Conservation (phyloP, 2,113 vertebrate species). For the Chionomys nivalis region DNA sequence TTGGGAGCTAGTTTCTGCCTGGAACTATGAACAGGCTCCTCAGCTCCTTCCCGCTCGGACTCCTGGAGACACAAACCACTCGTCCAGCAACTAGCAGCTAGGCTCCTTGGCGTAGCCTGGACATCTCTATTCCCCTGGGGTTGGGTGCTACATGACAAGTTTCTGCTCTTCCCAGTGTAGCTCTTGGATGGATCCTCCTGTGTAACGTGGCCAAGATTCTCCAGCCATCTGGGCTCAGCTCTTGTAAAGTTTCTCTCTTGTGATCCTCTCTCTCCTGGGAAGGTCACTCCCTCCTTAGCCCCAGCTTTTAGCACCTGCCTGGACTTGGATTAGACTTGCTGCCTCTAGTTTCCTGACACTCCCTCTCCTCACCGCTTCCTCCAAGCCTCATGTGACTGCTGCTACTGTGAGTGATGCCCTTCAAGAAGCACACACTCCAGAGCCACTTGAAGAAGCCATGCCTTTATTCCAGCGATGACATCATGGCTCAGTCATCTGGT, state of each 20-base stretch:
- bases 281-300: background rate
- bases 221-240: background rate
- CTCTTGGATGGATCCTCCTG: conserved; percentile 2
- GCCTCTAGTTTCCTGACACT: background rate
- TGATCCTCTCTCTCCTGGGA: background rate
- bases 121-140: background rate
- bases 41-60: background rate
- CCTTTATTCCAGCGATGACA: conserved; percentile 29
- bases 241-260: background rate
- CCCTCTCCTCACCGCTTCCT: background rate
- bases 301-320: conserved; percentile 32
- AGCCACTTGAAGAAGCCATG: background rate
- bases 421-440: background rate
- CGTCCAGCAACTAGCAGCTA: background rate
- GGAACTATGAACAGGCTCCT: background rate
- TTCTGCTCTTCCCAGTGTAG: background rate
- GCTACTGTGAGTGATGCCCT: background rate
- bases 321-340: background rate
- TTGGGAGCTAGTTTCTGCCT: background rate
- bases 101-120: background rate
- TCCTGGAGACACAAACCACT: background rate
- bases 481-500: background rate
- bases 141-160: background rate
- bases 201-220: background rate
- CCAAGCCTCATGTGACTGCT: background rate